These are phyloP conservation scores for Mamestra configurata DNA, from an alignment of 1,140 invertebrate species.

Conservation along the genomic window DNA sequence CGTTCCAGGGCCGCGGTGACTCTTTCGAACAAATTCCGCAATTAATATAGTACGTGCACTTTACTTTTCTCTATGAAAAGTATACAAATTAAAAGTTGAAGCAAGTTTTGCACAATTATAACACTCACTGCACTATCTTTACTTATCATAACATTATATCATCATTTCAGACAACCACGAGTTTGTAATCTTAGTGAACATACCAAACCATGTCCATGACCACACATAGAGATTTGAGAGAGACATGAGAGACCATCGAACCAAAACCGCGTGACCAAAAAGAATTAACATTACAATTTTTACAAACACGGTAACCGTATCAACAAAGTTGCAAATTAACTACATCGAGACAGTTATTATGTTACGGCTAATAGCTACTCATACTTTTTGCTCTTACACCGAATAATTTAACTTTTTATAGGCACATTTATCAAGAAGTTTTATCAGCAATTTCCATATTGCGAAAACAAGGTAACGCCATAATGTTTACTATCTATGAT, in stretches of 20 bases:
- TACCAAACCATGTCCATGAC: not conserved
- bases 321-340: conserved; percentile 8
- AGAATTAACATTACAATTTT: conserved; percentile 11
- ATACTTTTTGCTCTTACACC: conserved; percentile 30
- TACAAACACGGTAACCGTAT: not conserved
- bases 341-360: conserved; percentile 9
- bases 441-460: conserved; percentile 24
- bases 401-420: conserved; percentile 40
- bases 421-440: conserved; percentile 26
- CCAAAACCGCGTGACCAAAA: not conserved
- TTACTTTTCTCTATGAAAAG: too few relatives aligned
- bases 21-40: too few relatives aligned
- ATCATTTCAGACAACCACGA: too few relatives aligned
- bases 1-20: too few relatives aligned
- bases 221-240: not conserved
- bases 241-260: too few relatives aligned
- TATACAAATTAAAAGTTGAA: too few relatives aligned
- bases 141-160: too few relatives aligned
- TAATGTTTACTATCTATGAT: conserved; percentile 23
- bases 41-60: too few relatives aligned
- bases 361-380: not conserved
- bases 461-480: conserved; percentile 7
- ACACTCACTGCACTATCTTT: too few relatives aligned
- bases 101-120: too few relatives aligned
- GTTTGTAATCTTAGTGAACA: too few relatives aligned